These are phyloP conservation scores for Drosophila paranaensis DNA, from an alignment of 2,888 invertebrate species.

Conservation along the genomic window DNA sequence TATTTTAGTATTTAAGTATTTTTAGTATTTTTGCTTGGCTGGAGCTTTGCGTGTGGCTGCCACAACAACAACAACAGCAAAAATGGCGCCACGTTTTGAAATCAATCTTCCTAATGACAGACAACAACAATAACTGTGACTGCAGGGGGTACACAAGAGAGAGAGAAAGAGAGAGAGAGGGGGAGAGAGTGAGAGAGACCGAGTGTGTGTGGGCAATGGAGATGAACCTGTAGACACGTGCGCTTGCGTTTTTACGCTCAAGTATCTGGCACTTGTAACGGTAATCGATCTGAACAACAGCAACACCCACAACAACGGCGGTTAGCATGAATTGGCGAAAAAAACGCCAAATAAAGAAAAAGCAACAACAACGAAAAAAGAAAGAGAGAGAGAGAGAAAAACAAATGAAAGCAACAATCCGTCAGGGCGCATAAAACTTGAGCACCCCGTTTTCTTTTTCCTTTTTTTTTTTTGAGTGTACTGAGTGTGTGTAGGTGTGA, in stretches of 20 bases:
- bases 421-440: conserved; percentile 39
- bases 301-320: conserved; percentile 51
- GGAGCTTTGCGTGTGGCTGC: conserved; percentile 39
- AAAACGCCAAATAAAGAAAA: conserved; percentile 17
- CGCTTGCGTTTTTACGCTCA: conserved; percentile 71
- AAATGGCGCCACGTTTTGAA: conserved; percentile 68
- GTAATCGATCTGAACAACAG: conserved; percentile 75
- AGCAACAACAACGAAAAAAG: conserved; percentile 9
- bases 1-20: conserved; percentile 24
- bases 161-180: background rate
- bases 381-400: conserved; percentile 3
- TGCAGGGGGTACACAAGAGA: background rate
- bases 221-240: conserved; percentile 65
- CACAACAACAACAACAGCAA: conserved; percentile 30
- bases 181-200: background rate
- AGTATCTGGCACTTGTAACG: conserved; percentile 75
- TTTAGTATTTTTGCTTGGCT: conserved; percentile 25
- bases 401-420: conserved; percentile 38
- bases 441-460: background rate
- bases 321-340: conserved; percentile 51
- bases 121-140: conserved; percentile 33
- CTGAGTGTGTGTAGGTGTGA: background rate
- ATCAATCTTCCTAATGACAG: conserved; percentile 80
- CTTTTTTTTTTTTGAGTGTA: background rate
- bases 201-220: background rate